Conservation (phyloP, 2,797 vertebrate species). For the Platyrinchus mystaceus region DNA sequence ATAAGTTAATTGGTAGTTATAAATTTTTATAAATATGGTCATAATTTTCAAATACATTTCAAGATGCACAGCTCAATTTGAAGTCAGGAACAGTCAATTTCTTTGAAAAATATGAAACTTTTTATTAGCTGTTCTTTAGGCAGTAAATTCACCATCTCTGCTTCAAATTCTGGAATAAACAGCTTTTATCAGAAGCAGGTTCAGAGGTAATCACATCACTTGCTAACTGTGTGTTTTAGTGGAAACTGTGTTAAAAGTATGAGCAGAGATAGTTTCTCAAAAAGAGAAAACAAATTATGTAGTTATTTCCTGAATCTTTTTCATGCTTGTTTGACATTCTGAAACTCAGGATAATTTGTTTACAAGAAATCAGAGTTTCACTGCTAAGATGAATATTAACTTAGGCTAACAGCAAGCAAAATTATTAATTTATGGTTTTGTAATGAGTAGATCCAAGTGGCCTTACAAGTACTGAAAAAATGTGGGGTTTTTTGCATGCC, state of each 20-base stretch:
- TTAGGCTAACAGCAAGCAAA: conserved; percentile 12
- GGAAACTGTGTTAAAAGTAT: neutral
- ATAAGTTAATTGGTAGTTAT: neutral
- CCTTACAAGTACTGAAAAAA: conserved; percentile 24
- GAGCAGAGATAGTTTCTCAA: conserved; percentile 30
- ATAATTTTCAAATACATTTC: neutral
- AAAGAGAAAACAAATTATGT: conserved; percentile 38
- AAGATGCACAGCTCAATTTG: neutral
- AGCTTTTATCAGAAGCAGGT: conserved; percentile 27
- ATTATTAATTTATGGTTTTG: conserved; percentile 16
- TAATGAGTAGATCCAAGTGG: conserved; percentile 6
- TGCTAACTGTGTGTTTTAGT: conserved; percentile 30
- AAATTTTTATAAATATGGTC: neutral
- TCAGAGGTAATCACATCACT: conserved; percentile 27
- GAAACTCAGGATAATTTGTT: conserved; percentile 50
- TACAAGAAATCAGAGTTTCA: conserved; percentile 30
- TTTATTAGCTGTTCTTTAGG: neutral
- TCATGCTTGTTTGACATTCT: conserved; percentile 1
- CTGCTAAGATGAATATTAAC: conserved; percentile 30
- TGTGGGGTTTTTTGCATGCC: neutral
- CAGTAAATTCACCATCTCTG: neutral
- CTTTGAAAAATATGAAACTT: neutral
- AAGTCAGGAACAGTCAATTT: neutral
- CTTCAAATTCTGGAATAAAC: conserved; percentile 32
- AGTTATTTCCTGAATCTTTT: conserved; percentile 43